Base-by-base conservation (phyloP, 1,140 invertebrate genomes). In the Brachystomella parvula region DNA sequence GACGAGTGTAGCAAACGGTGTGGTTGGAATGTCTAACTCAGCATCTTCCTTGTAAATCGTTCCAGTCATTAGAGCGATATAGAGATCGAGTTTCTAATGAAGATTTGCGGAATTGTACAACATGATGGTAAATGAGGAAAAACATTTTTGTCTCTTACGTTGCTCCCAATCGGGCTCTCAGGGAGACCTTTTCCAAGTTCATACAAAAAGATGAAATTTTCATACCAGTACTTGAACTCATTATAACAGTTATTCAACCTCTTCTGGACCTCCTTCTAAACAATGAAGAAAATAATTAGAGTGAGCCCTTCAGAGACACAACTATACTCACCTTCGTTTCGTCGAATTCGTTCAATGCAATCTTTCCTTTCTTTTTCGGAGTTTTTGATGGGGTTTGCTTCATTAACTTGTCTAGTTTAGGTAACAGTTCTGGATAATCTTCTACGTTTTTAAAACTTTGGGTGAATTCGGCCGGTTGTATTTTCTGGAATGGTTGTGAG, bases 181-280 rank as follows among this genome's bases (percentile, higher is more conserved):
- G 62, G 62, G 12, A 63, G 24, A 9, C 49, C 31, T 21, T 49
- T 15, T 17, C 39, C 26, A 28, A 63, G 9, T 24, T 29, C 24
- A 30, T 24, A 49, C 12, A 63, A 28, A 17, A 63, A 28, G n/a
- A 26, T 17, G 35, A 63, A 28, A 29, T 21, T 29, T n/a, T 24
- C 39, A 30, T 63, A 30, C 62, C 62, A 63, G 47, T 63, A 39
- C 29, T 30, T 47, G 3, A 19, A 26, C 9, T 28, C 19, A 3
- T 21, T 29, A n/a, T 39, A 63, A 49, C 24, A 39, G n/a, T 44
- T 44, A 6, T 12, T 62, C n/a, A 31, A 44, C 31, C 26, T 35
- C 61, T 39, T 24, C 3, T 3, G 44, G 12, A 15, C 26, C 2
- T 9, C 24, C 6, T 15, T 24, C 49, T 53, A 53, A 17, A 53